Percentiles rank a stretch among this genome's conserved stretches.
phyloP scores from a whole-genome alignment of 2,113 vertebrate genomes.

The Seriola rivoliana region DNA sequence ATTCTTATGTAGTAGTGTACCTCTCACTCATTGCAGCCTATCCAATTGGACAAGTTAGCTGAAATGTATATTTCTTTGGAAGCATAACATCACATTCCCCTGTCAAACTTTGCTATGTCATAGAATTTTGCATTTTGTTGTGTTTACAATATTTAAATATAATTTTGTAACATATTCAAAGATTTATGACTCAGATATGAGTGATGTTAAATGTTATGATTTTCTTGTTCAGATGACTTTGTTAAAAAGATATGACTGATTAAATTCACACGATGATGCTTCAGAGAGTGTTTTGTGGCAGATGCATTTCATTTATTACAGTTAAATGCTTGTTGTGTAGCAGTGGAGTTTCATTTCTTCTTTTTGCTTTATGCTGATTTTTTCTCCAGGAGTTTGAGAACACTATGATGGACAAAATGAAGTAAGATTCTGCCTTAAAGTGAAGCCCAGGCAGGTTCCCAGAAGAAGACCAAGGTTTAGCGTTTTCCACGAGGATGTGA shows the following conservation, averaged over 20 bases:
- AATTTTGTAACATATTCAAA: constrained; percentile 79
- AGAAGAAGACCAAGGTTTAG: not conserved
- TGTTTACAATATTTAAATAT: constrained; percentile 67
- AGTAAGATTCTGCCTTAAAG: not conserved
- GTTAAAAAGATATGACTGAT: constrained; percentile 70
- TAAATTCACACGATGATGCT: constrained; percentile 67
- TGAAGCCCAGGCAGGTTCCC: not conserved
- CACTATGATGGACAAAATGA: not conserved
- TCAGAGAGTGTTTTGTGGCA: constrained; percentile 14
- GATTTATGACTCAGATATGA: constrained; percentile 65
- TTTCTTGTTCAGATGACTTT: constrained; percentile 75
- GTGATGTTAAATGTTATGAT: constrained; percentile 75
- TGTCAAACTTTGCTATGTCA: constrained; percentile 48
- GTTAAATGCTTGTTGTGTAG: not conserved
- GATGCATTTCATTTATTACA: not conserved
- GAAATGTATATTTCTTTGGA: constrained; percentile 37
- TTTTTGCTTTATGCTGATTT: too few relatives aligned
- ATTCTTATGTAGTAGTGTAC: constrained; percentile 30
- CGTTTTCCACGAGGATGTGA: not conserved
- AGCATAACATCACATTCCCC: constrained; percentile 35
- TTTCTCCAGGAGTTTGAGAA: not conserved
- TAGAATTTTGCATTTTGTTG: constrained; percentile 61
- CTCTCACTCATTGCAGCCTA: constrained; percentile 13
- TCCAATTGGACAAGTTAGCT: constrained; percentile 23
- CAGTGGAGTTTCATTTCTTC: not conserved